Evolutionary conservation across 2,797 vertebrate species (phyloP).

Genomic region (Pseudochirops cupreus): DNA sequence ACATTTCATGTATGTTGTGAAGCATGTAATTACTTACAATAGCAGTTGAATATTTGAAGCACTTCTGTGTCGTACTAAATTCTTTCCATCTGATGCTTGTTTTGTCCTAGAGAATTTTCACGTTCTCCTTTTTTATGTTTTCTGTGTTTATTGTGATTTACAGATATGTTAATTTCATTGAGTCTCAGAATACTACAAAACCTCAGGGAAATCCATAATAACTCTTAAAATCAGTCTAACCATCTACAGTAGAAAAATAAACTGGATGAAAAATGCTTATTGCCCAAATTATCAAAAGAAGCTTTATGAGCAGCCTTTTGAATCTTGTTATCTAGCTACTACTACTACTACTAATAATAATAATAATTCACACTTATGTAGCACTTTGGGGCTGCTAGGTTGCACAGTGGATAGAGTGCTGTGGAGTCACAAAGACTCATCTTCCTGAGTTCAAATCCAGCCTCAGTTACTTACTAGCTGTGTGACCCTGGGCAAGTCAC

Average conservation of each 20-base stretch:
- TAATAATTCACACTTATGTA: neutral
- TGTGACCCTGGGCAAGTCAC: neutral
- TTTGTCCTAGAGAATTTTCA: constrained; percentile 51
- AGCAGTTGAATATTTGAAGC: constrained; percentile 52
- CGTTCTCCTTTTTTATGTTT: constrained; percentile 25
- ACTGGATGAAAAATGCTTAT: neutral
- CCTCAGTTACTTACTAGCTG: neutral
- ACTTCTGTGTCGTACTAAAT: constrained; percentile 10
- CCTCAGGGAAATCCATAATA: neutral
- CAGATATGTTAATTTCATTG: neutral
- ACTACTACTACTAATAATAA: no score
- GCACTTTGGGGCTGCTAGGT: neutral
- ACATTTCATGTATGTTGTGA: constrained; percentile 48
- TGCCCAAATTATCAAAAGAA: neutral
- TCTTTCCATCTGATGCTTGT: constrained; percentile 32
- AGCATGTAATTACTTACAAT: constrained; percentile 31
- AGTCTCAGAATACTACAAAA: neutral
- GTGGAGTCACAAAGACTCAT: neutral
- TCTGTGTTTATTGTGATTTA: constrained; percentile 4
- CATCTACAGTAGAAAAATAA: constrained; percentile 20
- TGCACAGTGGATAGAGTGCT: neutral
- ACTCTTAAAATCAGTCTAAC: neutral
- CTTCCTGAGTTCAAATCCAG: neutral
- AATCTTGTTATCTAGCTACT: neutral
- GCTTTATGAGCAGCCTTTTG: neutral